Base-by-base conservation (phyloP, 2,797 vertebrate species). In the Poeciliopsis infans region DNA sequence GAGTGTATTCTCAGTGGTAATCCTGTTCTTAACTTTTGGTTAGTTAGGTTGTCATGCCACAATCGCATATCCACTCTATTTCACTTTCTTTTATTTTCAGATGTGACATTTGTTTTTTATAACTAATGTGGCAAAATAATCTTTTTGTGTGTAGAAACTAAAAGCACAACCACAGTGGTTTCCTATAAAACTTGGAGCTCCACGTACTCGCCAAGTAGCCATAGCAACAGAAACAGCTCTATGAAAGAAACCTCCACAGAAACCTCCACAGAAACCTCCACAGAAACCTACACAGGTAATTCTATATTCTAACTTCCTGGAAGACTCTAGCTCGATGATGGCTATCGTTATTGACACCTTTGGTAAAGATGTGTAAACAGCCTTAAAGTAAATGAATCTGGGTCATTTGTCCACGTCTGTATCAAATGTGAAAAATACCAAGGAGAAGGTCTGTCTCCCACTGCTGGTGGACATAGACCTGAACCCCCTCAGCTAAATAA, bases 61-160 rank as follows among this genome's bases (percentile, higher is more conserved):
- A 28, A 59, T 59, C 0, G 10, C 23, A n/a, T n/a, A 10, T 55
- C 8, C 25, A 12, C 25, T n/a, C 3, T n/a, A 55, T 11, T 55
- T 55, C n/a, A 55, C 23, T 55, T 55, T 55, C 23, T 25, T 55
- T 55, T 55, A 55, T 10, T 55, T 55, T 55, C 51, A 55, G 23
- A 55, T 11, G 23, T 4, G 8, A 55, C 23, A 4, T 18, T 20
- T 41, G 7, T 49, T 20, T 49, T 36, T 76, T 39, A 2, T 41
- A 53, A 36, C 39, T 53, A 16, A 11, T 41, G 12, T 23, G 23
- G 3, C 33, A 53, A 55, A 11, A 25, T 41, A 15, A n/a, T n/a
- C 53, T 43, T 49, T 69, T n/a, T 55, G 13, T 57, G 18, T 70
- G 76, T 61, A 71, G 66, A 20, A 55, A 70, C n/a, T 45, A 4